A percentile compares a stretch with the other conserved stretches of the same genome.
Evolutionary conservation across 2,113 vertebrate species (phyloP).

Genomic region (Pogonocichla stellata): DNA sequence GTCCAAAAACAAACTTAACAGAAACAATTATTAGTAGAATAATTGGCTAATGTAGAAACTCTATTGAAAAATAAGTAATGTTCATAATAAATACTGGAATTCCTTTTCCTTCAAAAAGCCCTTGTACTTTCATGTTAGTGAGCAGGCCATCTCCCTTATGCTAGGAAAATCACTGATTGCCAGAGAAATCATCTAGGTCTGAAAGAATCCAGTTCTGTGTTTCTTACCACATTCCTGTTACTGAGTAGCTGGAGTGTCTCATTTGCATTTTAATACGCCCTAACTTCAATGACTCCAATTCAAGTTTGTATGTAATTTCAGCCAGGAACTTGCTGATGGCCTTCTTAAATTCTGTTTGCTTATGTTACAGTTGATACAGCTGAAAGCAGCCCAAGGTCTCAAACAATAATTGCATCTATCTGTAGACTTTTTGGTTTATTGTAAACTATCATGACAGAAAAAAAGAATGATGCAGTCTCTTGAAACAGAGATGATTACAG

Average conservation of each 20-base stretch:
- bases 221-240: background rate
- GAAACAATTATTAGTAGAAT: background rate
- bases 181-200: background rate
- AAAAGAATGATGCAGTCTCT: background rate
- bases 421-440: background rate
- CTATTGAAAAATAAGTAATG: background rate
- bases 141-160: background rate
- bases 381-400: background rate
- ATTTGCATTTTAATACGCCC: background rate
- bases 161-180: background rate
- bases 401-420: background rate
- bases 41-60: background rate
- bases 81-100: background rate
- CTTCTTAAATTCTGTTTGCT: background rate
- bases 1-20: background rate
- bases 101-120: background rate
- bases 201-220: background rate
- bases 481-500: background rate
- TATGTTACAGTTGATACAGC: background rate
- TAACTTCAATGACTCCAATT: background rate
- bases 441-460: background rate
- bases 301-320: background rate
- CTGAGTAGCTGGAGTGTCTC: background rate
- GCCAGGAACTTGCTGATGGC: background rate
- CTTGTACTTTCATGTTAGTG: accelerated